Evolutionary conservation across 2,888 invertebrate genomes (phyloP), one percentile per base, ranked within the genome.

Genomic region (Drosophila paracracens): DNA sequence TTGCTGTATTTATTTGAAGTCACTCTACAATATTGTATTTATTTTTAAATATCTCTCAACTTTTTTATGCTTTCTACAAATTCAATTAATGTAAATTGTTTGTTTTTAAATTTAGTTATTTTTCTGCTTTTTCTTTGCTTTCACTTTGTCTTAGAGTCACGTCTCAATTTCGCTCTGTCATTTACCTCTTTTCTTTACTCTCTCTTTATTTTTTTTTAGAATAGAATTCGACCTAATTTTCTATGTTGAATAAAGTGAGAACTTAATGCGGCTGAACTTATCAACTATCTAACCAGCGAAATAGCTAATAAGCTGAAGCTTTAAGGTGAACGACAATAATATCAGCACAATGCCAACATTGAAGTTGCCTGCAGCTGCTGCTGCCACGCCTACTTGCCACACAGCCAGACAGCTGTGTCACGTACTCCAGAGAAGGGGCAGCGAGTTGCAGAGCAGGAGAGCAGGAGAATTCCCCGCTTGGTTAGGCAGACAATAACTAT

Each of bases 401-500:
- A 46, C 25, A 46, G 46, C 27, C 8, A 46, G 46, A 25, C 46
- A 46, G 63, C 61, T 57, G 64, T 43, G 84, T 81, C 84, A 83
- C 84, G 83, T 83, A 84, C 75, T 40, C 50, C 35, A 31, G 36
- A 8, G 38, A 35, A 13, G 31, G 35, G 43, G n/a, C 18, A 40
- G 38, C 18, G 13, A 31, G 50, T 61, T 36, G 33, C 10, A 10
- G 33, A 33, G 33, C 33, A 10, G 33, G 10, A 33, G 27, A 43
- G 68, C 35, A 53, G 66, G 21, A 63, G 56, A 59, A 65, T 67
- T 63, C 54, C 68, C 70, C 63, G 66, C 69, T 64, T 67, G 74
- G 71, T 81, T 83, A 83, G 80, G 81, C 86, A 86, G 85, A 86
- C 88, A 86, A 86, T 86, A 87, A 86, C 88, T 87, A 86, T 87